Evolutionary conservation across 2,797 vertebrate genomes (phyloP), one percentile per base, ranked within the genome.

Genomic region (Antrozous pallidus): DNA sequence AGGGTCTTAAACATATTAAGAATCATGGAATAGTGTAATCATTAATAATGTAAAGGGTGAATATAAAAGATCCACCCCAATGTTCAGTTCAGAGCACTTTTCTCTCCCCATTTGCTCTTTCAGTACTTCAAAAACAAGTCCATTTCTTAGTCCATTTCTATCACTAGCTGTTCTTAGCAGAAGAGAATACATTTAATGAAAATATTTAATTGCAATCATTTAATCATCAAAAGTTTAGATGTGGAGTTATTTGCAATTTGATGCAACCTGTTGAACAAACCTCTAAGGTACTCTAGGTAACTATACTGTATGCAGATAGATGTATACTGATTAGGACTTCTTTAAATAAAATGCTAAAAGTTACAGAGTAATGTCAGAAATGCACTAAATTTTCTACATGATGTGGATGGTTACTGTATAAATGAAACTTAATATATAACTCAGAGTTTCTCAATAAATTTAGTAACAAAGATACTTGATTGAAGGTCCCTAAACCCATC

Each of bases 271-370:
- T 56, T 69, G 94, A 61, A 85, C 51, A 89, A 90, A 40, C 49
- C 8, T 17, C 90, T 22, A 80, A 56, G 24, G 74, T 8, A 86
- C 4, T 42, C 61, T 12, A 73, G 33, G 33, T 42, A 92, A 56
- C 61, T 75, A 74, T 16, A 45, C 26, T 3, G 0, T 36, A 65
- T 22, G 45, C 26, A 87, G 51, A 14, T 11, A 94, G 49, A 45
- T 17, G 61, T 80, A 40, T 79, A 54, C 0, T 71, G 8, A 18
- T 26, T 14, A 77, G 13, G 93, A 77, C 5, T 77, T 95, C 38
- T 40, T 86, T 45, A 95, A 88, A 77, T 83, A 85, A 90, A 54
- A 81, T 36, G 40, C 31, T 89, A 49, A 69, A 80, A 73, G 40
- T 47, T 40, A 73, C 18, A 75, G 69, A 95, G 40, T 51, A 92